Base-by-base conservation (phyloP, 2,888 invertebrate species). In the Tenthredo distinguenda region DNA sequence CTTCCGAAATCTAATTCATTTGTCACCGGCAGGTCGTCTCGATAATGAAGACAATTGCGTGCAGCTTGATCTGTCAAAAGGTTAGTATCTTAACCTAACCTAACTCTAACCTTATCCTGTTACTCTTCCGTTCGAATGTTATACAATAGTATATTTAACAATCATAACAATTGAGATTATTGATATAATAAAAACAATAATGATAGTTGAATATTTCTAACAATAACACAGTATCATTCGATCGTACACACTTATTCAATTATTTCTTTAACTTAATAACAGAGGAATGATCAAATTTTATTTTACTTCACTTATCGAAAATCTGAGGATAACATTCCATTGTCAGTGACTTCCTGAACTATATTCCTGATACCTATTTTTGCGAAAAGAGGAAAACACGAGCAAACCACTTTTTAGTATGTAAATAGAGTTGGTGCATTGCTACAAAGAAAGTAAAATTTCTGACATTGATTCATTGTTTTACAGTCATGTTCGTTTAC, bases 21-120 rank as follows among this genome's bases (percentile, higher is more conserved):
- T 87, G 86, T 87, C 81, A 85, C 86, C 90, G 90, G 83, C 90
- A 94, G 94, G 91, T 89, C 93, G 93, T 85, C 92, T 91, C 76
- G 93, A 94, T 91, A 95, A 94, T 91, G 96, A 96, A 93, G 96
- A 96, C 94, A 95, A 95, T 92, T 96, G 92, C 89, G 93, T 95
- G 86, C 94, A 94, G 90, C 92, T 95, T 87, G 94, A 95, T 92
- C 92, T 94, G 90, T 94, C 94, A 90, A 94, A 94, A 94, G 95
- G 95, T 95, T 92, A 91, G 91, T 90, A 89, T 88, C 90, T 89
- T 21, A 62, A 37, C 71, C 77, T 43, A 89, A 88, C 90, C 89
- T 89, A 89, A 88, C 90, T 50, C 34, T 79, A 76, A 47, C 84
- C 85, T 62, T 58, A 55, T 84, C 77, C 31, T 37, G 85, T 83